Percentiles rank a stretch among this genome's conserved stretches.
Evolutionary conservation across 1,140 invertebrate species (phyloP).

Genomic region (Babylonia areolata): DNA sequence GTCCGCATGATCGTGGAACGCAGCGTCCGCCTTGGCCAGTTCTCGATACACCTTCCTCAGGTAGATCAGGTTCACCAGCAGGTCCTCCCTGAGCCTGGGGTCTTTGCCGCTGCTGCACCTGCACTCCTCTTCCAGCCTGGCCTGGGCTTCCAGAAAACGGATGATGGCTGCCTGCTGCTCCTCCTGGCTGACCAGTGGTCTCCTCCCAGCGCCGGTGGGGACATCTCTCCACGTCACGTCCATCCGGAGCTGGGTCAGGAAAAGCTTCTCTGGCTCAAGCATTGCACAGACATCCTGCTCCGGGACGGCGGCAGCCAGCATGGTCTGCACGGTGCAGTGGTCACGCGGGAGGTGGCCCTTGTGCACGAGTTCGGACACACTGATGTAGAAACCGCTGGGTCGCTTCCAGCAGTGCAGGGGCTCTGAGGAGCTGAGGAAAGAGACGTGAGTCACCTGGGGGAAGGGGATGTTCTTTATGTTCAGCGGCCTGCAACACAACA

Average conservation of each 20-base stretch:
- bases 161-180: not conserved
- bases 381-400: conserved; percentile 1
- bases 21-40: not conserved
- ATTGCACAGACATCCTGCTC: not conserved
- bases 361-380: not conserved
- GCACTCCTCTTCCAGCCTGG: not conserved
- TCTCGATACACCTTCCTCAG: conserved; percentile 5
- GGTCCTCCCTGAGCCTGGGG: not conserved
- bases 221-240: not conserved
- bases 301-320: not conserved
- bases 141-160: not conserved
- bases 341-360: not conserved
- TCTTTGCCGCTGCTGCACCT: not conserved
- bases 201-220: not conserved
- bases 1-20: no score
- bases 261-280: not conserved
- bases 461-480: not conserved
- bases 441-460: not conserved
- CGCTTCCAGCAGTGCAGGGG: conserved; percentile 26
- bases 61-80: not conserved
- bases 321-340: not conserved
- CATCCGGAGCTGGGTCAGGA: not conserved
- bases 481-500: conserved; percentile 13
- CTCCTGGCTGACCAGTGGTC: no score
- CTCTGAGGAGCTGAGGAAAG: not conserved